Percentiles rank a stretch among this genome's conserved stretches.
phyloP scores from a whole-genome alignment of 2,113 vertebrate species.

The Pongo abelii region DNA sequence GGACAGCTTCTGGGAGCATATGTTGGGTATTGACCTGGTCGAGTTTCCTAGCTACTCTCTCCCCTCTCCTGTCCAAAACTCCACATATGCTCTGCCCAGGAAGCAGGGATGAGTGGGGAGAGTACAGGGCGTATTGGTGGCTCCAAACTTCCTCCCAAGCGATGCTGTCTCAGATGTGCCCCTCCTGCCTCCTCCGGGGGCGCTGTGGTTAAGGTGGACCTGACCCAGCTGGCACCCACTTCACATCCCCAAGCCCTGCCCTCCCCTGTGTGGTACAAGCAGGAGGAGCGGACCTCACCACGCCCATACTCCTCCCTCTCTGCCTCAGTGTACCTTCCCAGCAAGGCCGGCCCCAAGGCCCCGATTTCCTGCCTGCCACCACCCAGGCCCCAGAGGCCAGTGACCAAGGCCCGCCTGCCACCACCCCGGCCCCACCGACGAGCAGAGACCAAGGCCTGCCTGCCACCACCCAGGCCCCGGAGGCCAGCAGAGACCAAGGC shows the following conservation, averaged over 20 bases:
- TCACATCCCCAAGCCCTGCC: not conserved
- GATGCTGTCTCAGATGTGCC: not conserved
- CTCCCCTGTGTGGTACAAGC: not conserved
- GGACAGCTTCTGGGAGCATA: not conserved
- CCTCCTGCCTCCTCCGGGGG: no score
- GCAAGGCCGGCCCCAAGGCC: not conserved
- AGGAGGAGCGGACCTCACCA: not conserved
- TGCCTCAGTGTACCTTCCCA: not conserved
- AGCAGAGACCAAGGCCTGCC: no score
- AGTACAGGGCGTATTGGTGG: not conserved
- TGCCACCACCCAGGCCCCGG: no score
- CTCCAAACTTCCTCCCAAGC: not conserved
- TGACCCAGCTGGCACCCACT: no score
- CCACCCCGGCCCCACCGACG: no score
- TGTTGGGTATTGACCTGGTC: not conserved
- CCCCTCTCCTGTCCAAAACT: no score
- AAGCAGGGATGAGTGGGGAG: fast-evolving
- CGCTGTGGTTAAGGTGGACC: no score
- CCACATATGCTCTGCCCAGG: not conserved
- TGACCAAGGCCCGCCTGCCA: not conserved
- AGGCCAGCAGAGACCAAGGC: no score
- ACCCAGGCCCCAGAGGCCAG: not conserved
- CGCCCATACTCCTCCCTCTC: not conserved
- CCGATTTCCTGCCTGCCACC: no score
- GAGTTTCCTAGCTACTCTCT: not conserved